A percentile compares a stretch with the other conserved stretches of the same genome.
These are phyloP conservation scores for Hypotaenidia okinawae DNA, from an alignment of 2,797 vertebrate species.

Conservation along the genomic window DNA sequence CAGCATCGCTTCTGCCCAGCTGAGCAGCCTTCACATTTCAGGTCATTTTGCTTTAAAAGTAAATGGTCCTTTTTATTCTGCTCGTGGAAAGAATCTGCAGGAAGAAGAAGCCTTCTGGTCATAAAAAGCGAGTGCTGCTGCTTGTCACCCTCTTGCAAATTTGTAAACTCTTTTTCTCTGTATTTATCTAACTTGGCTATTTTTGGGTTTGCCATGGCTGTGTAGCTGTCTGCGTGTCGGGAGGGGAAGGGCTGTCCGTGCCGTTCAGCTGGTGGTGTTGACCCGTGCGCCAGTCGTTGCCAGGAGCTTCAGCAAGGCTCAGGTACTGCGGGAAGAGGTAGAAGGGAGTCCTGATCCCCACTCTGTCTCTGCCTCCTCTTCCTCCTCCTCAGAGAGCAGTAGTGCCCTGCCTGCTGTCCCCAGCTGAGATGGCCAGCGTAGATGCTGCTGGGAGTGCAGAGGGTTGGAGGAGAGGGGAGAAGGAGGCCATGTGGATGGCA, in stretches of 20 bases:
- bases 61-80: background rate
- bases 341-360: background rate
- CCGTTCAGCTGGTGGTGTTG: constrained; percentile 37
- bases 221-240: background rate
- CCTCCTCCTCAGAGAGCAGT: background rate
- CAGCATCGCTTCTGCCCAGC: background rate
- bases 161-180: constrained; percentile 40
- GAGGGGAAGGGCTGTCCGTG: background rate
- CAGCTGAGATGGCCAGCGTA: rapidly evolving
- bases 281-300: background rate
- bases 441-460: rapidly evolving
- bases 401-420: background rate
- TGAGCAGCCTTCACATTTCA: background rate
- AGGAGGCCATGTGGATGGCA: background rate
- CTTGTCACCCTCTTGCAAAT: constrained; percentile 26
- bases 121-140: background rate
- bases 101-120: background rate
- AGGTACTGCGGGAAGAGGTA: rapidly evolving
- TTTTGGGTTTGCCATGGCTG: constrained; percentile 19
- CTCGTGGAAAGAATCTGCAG: background rate
- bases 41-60: background rate
- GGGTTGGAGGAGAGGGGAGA: background rate
- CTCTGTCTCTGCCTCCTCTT: background rate
- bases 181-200: constrained; percentile 62
- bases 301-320: background rate